Evolutionary conservation across 2,113 vertebrate species (phyloP).

Genomic region (Paratilapia polleni): DNA sequence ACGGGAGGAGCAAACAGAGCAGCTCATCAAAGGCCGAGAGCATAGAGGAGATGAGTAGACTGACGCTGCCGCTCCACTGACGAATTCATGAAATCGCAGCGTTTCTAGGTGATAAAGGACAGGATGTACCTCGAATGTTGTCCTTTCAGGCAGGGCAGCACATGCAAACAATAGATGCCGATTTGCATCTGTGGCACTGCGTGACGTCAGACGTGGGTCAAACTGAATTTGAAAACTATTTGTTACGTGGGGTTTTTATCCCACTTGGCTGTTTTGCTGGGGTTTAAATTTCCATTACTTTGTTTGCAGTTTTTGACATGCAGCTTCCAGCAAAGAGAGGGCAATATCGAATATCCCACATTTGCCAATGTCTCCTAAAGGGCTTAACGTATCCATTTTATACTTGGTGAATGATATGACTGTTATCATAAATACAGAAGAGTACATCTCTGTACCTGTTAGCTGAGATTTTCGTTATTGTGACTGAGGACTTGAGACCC

Average conservation of each 20-base stretch:
- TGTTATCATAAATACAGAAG: neutral
- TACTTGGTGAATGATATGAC: neutral
- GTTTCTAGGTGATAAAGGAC: constrained; percentile 1
- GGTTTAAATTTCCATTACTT: neutral
- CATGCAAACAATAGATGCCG: constrained; percentile 8
- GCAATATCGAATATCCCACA: neutral
- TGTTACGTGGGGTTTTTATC: neutral
- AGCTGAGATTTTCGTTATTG: neutral
- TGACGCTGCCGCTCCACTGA: constrained; percentile 20
- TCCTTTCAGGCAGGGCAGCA: neutral
- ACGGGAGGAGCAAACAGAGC: constrained; percentile 27
- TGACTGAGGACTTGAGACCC: neutral
- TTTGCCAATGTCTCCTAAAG: neutral
- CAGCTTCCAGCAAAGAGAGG: neutral
- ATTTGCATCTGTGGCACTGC: neutral
- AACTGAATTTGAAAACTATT: neutral
- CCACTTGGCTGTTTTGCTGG: neutral
- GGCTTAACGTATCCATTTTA: neutral
- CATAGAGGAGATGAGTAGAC: constrained; percentile 12
- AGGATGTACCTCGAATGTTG: constrained; percentile 4
- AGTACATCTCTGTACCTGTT: neutral
- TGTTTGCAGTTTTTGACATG: neutral
- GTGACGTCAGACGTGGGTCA: neutral
- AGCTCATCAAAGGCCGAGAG: constrained; percentile 42
- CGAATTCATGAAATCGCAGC: constrained; percentile 21